Percentiles rank a stretch among this genome's conserved stretches.
phyloP scores from a whole-genome alignment of 2,888 invertebrate genomes.

The Agrotis exclamationis region DNA sequence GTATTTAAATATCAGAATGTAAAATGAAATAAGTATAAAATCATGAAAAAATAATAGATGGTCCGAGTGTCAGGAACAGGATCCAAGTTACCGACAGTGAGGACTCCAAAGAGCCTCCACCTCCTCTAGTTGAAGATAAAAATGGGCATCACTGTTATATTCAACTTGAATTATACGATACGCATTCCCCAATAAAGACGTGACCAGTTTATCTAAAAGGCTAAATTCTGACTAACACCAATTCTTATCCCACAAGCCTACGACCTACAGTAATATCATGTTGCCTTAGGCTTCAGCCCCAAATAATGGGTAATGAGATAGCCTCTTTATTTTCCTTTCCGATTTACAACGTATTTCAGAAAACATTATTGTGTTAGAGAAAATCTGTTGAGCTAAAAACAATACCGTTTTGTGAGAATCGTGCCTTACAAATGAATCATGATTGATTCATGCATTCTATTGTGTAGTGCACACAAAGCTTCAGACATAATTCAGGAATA shows the following conservation, averaged over 20 bases:
- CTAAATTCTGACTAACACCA: neutral
- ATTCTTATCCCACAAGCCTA: neutral
- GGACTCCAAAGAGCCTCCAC: too few relatives aligned
- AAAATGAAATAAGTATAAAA: too few relatives aligned
- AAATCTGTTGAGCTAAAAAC: neutral
- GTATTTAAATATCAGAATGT: too few relatives aligned
- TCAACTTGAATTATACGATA: neutral
- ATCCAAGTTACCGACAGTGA: too few relatives aligned
- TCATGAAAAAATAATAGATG: too few relatives aligned
- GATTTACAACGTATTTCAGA: neutral
- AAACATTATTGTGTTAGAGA: neutral
- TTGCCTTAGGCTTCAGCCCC: neutral
- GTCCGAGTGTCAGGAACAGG: too few relatives aligned
- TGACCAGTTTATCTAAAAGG: neutral
- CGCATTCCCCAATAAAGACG: neutral
- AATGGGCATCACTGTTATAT: too few relatives aligned
- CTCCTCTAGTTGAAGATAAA: too few relatives aligned
- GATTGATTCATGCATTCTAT: constrained; percentile 19
- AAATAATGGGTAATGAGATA: neutral
- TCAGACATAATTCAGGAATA: constrained; percentile 1
- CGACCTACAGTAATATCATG: neutral
- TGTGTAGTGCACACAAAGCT: constrained; percentile 26
- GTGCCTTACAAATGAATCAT: constrained; percentile 2
- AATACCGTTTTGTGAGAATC: neutral
- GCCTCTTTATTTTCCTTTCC: neutral